Base-by-base conservation (phyloP, 1,140 invertebrate species). In the Caerostris extrusa region DNA sequence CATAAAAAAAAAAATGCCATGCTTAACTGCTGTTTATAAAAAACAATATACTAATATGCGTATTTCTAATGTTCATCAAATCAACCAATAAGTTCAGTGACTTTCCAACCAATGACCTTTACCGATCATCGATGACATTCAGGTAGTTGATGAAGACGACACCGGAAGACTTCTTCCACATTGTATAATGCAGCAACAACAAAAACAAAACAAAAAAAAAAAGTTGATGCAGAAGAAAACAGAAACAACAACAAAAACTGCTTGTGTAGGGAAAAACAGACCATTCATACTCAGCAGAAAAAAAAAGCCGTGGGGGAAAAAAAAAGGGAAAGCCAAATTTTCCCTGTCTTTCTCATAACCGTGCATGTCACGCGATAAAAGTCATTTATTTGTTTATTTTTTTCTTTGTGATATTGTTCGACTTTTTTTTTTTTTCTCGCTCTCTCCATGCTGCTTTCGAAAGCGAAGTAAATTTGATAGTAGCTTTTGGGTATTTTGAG, bases 281-380 rank as follows among this genome's bases (percentile, higher is more conserved):
- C 4, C 17, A 57, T n/a, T n/a, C n/a, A n/a, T n/a, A n/a, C 7
- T 5, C 1, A 57, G 17, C 10, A 57, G 17, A 85, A 58, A 57
- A 85, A 85, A 19, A 57, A 7, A 14, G 50, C 5, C 8, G 19
- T 14, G 5, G 17, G 8, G 19, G 57, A 56, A 8, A 85, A 57
- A 85, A 85, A 58, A 6, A 85, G n/a, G n/a, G 57, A 58, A 85
- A 57, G 55, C 19, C 8, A 58, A 60, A 12, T n/a, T 85, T 85
- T 85, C 82, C 82, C 82, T 85, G 82, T 85, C 82, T n/a, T n/a
- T 14, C 55, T 85, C 56, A 85, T 85, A 85, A 85, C n/a, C 19
- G 55, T 85, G 82, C 56, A 19, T 57, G 57, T 85, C 82, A 85
- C 82, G 82, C 82, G 55, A 58, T 57, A 60, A 4, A 85, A 57